phyloP scores from a whole-genome alignment of 1,140 invertebrate species.

The Pygmarrhopalites habei region DNA sequence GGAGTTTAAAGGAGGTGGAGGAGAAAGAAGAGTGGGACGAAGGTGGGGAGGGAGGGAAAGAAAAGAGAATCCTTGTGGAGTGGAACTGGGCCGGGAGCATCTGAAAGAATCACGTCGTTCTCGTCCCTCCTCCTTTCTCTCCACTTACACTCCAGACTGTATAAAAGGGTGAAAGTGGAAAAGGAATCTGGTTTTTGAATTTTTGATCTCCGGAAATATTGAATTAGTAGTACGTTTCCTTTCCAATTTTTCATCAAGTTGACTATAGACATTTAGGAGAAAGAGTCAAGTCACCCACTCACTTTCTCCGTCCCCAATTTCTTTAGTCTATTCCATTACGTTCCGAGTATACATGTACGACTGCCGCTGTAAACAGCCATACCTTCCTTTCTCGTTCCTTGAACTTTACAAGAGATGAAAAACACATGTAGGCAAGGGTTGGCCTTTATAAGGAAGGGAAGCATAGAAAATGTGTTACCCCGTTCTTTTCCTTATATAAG shows the following conservation, averaged over 20 bases:
- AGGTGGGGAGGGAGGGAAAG: not conserved
- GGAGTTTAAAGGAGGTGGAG: not conserved
- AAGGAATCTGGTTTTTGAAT: conserved; percentile 4
- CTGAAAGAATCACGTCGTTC: not conserved
- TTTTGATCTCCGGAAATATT: conserved; percentile 11
- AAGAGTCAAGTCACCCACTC: not conserved
- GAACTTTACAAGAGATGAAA: not conserved
- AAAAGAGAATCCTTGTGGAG: not conserved
- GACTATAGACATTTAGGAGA: not conserved
- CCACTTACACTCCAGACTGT: not conserved
- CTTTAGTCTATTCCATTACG: not conserved
- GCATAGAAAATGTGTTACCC: too few relatives aligned
- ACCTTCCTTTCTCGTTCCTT: not conserved
- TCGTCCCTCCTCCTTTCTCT: too few relatives aligned
- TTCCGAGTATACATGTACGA: not conserved
- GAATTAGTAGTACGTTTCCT: conserved; percentile 10
- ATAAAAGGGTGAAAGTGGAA: not conserved
- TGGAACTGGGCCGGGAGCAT: not conserved
- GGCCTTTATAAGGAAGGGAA: too few relatives aligned
- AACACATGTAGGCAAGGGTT: not conserved
- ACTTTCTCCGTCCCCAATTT: not conserved
- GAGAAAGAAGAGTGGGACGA: not conserved
- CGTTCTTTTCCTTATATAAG: too few relatives aligned
- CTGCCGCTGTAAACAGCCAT: not conserved
- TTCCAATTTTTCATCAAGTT: not conserved